A percentile compares a stretch with the other conserved stretches of the same genome.
Conservation (phyloP, 2,797 vertebrate species). For the Sebastes trivittatus region DNA sequence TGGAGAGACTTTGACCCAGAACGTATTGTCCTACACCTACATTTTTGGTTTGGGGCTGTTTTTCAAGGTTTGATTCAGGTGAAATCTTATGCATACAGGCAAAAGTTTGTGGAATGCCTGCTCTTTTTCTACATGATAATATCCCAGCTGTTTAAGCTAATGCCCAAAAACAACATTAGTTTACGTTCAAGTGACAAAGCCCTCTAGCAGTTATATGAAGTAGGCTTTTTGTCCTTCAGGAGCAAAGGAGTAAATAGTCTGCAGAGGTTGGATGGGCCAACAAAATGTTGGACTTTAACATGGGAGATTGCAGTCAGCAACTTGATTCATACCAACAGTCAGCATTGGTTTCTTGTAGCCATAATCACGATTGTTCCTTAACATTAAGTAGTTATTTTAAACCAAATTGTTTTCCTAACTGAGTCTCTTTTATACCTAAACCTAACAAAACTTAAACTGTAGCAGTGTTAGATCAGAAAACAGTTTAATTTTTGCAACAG, state of each 20-base stretch:
- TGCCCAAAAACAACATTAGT: not conserved
- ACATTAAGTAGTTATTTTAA: not conserved
- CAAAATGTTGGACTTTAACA: not conserved
- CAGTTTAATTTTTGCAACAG: not conserved
- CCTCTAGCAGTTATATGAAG: not conserved
- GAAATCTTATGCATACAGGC: not conserved
- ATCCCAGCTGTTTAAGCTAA: not conserved
- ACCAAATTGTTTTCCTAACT: not conserved
- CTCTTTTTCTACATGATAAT: not conserved
- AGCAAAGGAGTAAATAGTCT: not conserved
- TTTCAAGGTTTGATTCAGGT: not conserved
- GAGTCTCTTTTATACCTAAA: not conserved
- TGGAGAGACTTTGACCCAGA: slow-evolving; percentile 13
- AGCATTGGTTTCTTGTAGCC: not conserved
- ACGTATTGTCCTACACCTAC: not conserved
- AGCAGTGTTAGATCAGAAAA: not conserved
- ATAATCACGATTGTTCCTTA: not conserved
- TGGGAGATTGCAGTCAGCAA: not conserved
- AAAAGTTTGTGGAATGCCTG: not conserved
- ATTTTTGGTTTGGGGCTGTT: not conserved
- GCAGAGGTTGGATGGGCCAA: not conserved
- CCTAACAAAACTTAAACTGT: not conserved
- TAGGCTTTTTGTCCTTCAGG: not conserved
- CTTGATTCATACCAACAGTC: not conserved
- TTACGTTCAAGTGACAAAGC: not conserved